Evolutionary conservation across 2,113 vertebrate genomes (phyloP), one percentile per base, ranked within the genome.

Genomic region (Tursiops truncatus): DNA sequence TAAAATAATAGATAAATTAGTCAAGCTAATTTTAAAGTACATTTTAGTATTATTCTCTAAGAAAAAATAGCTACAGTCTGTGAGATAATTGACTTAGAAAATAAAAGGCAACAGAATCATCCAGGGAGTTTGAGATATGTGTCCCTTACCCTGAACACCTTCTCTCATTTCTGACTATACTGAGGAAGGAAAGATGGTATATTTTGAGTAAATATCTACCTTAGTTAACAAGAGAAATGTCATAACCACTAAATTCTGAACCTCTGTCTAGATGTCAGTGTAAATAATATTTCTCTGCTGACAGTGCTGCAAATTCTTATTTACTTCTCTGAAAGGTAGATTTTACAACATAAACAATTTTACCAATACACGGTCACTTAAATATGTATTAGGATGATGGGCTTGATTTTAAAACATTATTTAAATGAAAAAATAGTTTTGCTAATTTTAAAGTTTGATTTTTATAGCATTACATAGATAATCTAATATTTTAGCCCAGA

Each of bases 101-200:
- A 87, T 94, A 81, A 89, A 81, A 92, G 36, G 7, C 23, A 79
- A 81, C 97, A 95, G 71, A 97, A 95, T 93, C 8, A 94, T 68
- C 47, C 79, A 58, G n/a, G 38, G 33, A 83, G 7, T 92, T 79
- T 53, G 6, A 97, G 93, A 80, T 86, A 36, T 33, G 2, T 77
- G 50, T 82, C 53, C 91, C 28, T 94, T 79, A 76, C 36, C 50
- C 36, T 81, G 28, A 95, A 85, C 26, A 67, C 31, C 9, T 0
- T 18, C 28, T 91, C 20, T n/a, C 11, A 60, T 86, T 94, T 93
- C 44, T 89, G 25, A 73, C 95, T 94, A 82, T 92, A 77, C 56
- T 73, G 85, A 41, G 60, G 89, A 95, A 76, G 70, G 36, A 91
- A 93, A 82, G 58, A 70, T 73, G 33, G 71, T 85, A 26, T 85